Evolutionary conservation across 2,888 invertebrate species (phyloP), one percentile per base, ranked within the genome.

Genomic region (Erynnis tages): DNA sequence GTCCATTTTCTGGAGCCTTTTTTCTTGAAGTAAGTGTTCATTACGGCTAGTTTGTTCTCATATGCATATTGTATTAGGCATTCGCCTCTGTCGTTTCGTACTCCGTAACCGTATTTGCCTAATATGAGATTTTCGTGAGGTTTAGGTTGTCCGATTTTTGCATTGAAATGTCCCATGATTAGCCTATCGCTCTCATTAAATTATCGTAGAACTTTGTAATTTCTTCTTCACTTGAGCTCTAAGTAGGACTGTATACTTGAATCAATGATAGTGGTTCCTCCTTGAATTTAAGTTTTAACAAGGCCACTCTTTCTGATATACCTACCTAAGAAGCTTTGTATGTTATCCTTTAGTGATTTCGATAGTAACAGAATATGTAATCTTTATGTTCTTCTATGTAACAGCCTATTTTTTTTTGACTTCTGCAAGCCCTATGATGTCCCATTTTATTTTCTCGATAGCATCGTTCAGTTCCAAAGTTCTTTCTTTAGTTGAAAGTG

Each of bases 61-160:
- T 37, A 32, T 2, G 60, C 57, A 44, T 47, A 57, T 10, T 53
- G 29, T 40, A 61, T 27, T 2, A 63, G 55, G 1, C 55, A 35
- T 35, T 63, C 53, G 1, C 59, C 62, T 35, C 57, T 55, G 7
- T 40, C 13, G 16, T 58, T 62, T 10, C 61, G 8, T 23, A 30
- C 29, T 7, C 61, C 59, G 10, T 53, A 56, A 2, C 59, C 55
- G 44, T 59, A 14, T 19, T 41, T 21, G 40, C 53, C 48, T 8
- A 30, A 10, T 10, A 8, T 2, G 10, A 11, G 30, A 5, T 30
- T 11, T 10, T 13, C 2, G 5, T 35, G 10, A 11, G 10, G 32
- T 44, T 29, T 30, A 7, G 10, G 23, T 2, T 17, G 3, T 10
- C 52, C 46, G 23, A 52, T 46, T 40, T 54, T 49, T 4, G 46